A percentile compares a stretch with the other conserved stretches of the same genome.
phyloP scores from a whole-genome alignment of 2,797 vertebrate genomes.

The Esox masquinongy region DNA sequence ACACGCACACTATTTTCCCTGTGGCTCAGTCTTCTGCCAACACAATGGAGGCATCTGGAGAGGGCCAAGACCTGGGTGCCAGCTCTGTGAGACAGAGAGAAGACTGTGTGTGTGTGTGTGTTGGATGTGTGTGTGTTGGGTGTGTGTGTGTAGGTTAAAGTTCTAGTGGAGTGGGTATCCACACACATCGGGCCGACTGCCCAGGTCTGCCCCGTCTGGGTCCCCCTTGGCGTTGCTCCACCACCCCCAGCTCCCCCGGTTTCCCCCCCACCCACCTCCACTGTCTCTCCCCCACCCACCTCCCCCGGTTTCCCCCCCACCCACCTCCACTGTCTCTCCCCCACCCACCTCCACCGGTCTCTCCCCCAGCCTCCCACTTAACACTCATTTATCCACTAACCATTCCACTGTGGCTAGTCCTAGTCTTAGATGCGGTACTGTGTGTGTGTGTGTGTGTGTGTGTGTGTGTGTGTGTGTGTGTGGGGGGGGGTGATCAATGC shows the following conservation, averaged over 20 bases:
- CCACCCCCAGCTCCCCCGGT: neutral
- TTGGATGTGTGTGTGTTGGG: constrained; percentile 21
- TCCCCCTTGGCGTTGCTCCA: constrained; percentile 20
- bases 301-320: neutral
- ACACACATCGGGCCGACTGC: constrained; percentile 31
- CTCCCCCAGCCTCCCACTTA: neutral
- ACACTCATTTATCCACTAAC: neutral
- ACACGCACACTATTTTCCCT: constrained; percentile 18
- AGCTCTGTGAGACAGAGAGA: constrained; percentile 32
- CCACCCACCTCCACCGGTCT: neutral
- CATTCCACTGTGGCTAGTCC: neutral
- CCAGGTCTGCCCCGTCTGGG: constrained; percentile 13
- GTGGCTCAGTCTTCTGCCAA: constrained; percentile 33
- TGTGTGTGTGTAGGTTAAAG: constrained; percentile 16
- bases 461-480: constrained; percentile 33
- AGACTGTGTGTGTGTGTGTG: constrained; percentile 18
- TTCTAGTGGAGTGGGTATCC: constrained; percentile 16
- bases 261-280: neutral
- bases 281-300: neutral
- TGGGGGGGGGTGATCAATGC: constrained; percentile 72
- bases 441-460: constrained; percentile 26
- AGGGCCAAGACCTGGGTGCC: constrained; percentile 21
- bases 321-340: neutral
- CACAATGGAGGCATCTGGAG: constrained; percentile 20
- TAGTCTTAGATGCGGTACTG: neutral